phyloP scores from a whole-genome alignment of 2,797 vertebrate species.

The Notolabrus celidotus region DNA sequence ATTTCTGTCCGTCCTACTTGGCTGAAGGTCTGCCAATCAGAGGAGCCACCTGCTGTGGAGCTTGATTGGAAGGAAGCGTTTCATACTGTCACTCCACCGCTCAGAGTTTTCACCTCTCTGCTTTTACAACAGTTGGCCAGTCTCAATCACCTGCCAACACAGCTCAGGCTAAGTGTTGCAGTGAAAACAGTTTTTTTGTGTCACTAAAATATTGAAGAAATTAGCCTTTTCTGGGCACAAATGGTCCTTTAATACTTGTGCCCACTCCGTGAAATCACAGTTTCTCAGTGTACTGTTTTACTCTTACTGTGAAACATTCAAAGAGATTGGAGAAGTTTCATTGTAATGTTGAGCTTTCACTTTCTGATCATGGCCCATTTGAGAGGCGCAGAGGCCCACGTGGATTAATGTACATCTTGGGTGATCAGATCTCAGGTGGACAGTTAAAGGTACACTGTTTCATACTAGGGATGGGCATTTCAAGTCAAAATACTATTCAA shows the following conservation, averaged over 20 bases:
- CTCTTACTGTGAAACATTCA: conserved; percentile 2
- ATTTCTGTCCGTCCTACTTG: conserved; percentile 39
- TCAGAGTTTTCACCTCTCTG: conserved; percentile 27
- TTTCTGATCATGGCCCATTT: conserved; percentile 5
- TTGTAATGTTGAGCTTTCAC: conserved; percentile 1
- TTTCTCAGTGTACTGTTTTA: neutral
- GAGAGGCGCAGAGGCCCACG: neutral
- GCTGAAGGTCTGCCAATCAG: conserved; percentile 49
- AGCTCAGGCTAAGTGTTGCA: conserved; percentile 14
- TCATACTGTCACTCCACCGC: conserved; percentile 29
- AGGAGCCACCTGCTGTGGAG: conserved; percentile 46
- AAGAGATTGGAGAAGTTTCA: neutral
- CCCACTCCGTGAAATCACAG: conserved; percentile 1
- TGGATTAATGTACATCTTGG: neutral
- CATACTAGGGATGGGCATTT: too few species aligned
- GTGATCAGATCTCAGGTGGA: neutral
- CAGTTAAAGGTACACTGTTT: neutral
- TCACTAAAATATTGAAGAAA: conserved; percentile 25
- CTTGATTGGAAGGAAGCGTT: conserved; percentile 49
- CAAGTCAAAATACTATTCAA: too few species aligned
- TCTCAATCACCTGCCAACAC: conserved; percentile 35
- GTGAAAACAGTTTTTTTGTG: conserved; percentile 31
- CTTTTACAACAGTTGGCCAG: conserved; percentile 30
- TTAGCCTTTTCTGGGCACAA: conserved; percentile 4
- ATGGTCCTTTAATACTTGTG: conserved; percentile 7